Conservation (phyloP, 2,797 vertebrate genomes). For the Sebastes cheni region DNA sequence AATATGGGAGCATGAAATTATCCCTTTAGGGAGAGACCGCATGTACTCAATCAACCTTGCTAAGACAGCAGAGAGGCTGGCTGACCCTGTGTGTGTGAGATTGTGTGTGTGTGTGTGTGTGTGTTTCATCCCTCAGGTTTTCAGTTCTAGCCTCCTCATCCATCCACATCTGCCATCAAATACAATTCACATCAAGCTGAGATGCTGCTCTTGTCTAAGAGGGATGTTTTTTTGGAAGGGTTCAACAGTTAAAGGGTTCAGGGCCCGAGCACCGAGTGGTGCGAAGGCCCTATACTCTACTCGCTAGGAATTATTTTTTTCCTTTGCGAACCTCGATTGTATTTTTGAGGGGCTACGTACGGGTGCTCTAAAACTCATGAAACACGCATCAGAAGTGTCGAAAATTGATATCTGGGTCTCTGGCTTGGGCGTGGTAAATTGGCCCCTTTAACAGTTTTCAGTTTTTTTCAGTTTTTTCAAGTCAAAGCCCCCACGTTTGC, state of each 20-base stretch:
- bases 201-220: not conserved
- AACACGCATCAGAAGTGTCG: not conserved
- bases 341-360: too few relatives aligned
- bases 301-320: too few relatives aligned
- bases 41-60: constrained; percentile 57
- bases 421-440: not conserved
- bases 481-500: not conserved
- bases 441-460: not conserved
- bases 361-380: too few relatives aligned
- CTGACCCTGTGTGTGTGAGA: not conserved
- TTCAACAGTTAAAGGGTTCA: not conserved
- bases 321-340: too few relatives aligned
- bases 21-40: constrained; percentile 55
- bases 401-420: not conserved
- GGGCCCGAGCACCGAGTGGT: too few relatives aligned
- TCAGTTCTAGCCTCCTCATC: constrained; percentile 11
- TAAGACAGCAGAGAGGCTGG: constrained; percentile 39
- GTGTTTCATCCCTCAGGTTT: constrained; percentile 26
- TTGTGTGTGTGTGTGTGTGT: not conserved
- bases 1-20: constrained; percentile 65
- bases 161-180: constrained; percentile 39
- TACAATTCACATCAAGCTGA: constrained; percentile 23
- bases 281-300: too few relatives aligned
- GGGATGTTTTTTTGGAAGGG: not conserved
- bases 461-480: not conserved